Conservation (phyloP, 1,140 invertebrate genomes). For the Drosophila tsacasi region DNA sequence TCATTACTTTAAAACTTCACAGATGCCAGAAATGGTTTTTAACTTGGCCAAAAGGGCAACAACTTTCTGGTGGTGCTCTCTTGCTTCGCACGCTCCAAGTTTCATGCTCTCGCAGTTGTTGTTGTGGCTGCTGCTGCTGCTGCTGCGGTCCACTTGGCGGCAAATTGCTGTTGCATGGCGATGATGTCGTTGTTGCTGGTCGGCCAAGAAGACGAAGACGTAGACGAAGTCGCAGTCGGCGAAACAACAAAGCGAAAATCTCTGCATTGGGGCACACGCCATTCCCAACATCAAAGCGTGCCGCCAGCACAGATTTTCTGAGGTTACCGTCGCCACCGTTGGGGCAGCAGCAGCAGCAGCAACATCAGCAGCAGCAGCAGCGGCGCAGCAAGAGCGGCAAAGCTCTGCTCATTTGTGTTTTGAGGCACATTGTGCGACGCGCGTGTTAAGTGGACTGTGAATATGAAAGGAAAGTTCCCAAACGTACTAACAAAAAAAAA, state of each 20-base stretch:
- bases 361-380: constrained; percentile 4
- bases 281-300: constrained; percentile 84
- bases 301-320: constrained; percentile 84
- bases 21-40: constrained; percentile 22
- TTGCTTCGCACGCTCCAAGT: constrained; percentile 40
- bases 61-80: constrained; percentile 50
- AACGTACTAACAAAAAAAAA: constrained; percentile 34
- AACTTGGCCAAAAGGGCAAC: constrained; percentile 34
- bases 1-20: no score
- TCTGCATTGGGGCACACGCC: constrained; percentile 85
- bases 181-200: constrained; percentile 36
- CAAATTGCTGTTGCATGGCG: constrained; percentile 81
- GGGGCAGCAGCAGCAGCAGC: constrained; percentile 58
- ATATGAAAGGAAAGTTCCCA: constrained; percentile 81
- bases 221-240: constrained; percentile 66
- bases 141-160: constrained; percentile 70
- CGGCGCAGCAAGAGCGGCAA: constrained; percentile 6
- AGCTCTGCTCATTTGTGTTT: constrained; percentile 81
- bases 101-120: constrained; percentile 22
- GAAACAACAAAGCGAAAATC: constrained; percentile 84
- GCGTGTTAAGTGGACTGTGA: constrained; percentile 82
- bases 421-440: constrained; percentile 81
- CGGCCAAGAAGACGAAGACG: constrained; percentile 24
- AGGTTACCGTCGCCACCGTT: constrained; percentile 81
- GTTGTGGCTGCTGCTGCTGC: constrained; percentile 27